Conservation (phyloP, 2,888 invertebrate genomes). For the Pachliopta kotzebuea region DNA sequence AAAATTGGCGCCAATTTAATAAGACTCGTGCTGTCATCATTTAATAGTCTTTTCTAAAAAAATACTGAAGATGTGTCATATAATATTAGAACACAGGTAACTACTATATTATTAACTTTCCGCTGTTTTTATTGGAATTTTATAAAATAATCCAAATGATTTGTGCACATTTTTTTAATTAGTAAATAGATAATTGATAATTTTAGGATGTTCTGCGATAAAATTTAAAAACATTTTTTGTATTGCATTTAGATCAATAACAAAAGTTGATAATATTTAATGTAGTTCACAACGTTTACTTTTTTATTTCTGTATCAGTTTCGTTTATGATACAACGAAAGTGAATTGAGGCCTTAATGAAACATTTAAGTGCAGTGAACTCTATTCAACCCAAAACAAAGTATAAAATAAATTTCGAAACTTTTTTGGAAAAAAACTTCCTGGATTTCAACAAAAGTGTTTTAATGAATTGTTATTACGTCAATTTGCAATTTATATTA, state of each 20-base stretch:
- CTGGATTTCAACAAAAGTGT: slow-evolving; percentile 7
- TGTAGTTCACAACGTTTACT: not conserved
- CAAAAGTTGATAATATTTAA: not conserved
- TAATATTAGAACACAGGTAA: too few relatives aligned
- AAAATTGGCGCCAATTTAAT: not conserved
- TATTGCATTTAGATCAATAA: not conserved
- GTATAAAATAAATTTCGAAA: slow-evolving; percentile 17
- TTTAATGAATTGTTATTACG: slow-evolving; percentile 10
- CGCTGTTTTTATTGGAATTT: too few relatives aligned
- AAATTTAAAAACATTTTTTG: not conserved
- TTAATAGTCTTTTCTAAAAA: too few relatives aligned
- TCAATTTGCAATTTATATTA: slow-evolving; percentile 11
- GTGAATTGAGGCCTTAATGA: slow-evolving; percentile 1
- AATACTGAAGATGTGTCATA: too few relatives aligned
- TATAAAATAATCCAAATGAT: too few relatives aligned
- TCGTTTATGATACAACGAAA: slow-evolving; percentile 1
- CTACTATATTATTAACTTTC: too few relatives aligned
- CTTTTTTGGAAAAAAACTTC: slow-evolving; percentile 2
- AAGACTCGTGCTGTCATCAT: too few relatives aligned
- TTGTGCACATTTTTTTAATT: too few relatives aligned
- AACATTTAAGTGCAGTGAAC: slow-evolving; percentile 13
- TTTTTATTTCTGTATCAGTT: not conserved
- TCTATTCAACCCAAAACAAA: slow-evolving; percentile 1
- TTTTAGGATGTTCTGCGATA: too few relatives aligned
- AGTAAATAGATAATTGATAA: too few relatives aligned